These are phyloP conservation scores for Trissonchulus sp. DNA, from an alignment of 2,888 invertebrate genomes.

Conservation along the genomic window DNA sequence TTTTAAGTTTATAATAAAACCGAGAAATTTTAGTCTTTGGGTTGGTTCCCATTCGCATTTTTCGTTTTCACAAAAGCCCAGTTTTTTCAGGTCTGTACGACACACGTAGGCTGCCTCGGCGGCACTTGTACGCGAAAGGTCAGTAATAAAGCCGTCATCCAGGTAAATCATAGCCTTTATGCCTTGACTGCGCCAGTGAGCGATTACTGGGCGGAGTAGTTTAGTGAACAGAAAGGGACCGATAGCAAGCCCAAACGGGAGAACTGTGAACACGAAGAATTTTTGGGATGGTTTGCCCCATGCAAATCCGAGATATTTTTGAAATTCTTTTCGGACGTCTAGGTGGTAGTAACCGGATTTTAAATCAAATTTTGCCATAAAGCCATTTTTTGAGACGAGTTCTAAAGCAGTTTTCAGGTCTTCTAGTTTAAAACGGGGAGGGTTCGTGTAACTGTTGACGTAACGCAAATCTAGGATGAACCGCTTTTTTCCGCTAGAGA, in stretches of 20 bases:
- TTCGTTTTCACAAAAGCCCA: background rate
- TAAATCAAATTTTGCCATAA: background rate
- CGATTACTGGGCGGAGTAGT: background rate
- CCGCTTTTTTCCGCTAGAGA: slow-evolving; percentile 5
- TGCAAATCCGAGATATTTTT: background rate
- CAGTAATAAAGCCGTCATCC: slow-evolving; percentile 6
- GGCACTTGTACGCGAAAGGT: background rate
- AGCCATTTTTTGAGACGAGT: background rate
- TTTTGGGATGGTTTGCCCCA: background rate
- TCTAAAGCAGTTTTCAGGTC: background rate
- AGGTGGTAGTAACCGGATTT: slow-evolving; percentile 10
- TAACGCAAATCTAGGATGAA: slow-evolving; percentile 1
- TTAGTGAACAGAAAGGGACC: slow-evolving; percentile 1
- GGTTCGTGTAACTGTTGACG: background rate
- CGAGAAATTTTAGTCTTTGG: background rate
- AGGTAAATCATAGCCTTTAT: background rate
- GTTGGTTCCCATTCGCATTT: slow-evolving; percentile 1
- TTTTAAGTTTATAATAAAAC: no score
- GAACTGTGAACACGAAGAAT: background rate
- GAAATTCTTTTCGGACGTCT: background rate
- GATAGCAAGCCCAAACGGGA: background rate
- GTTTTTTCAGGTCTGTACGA: background rate
- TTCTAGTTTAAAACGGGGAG: background rate
- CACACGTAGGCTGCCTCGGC: background rate
- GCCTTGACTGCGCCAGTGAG: background rate